These are phyloP conservation scores for Drosophila mauritiana DNA, from an alignment of 1,140 invertebrate genomes.

Conservation along the genomic window DNA sequence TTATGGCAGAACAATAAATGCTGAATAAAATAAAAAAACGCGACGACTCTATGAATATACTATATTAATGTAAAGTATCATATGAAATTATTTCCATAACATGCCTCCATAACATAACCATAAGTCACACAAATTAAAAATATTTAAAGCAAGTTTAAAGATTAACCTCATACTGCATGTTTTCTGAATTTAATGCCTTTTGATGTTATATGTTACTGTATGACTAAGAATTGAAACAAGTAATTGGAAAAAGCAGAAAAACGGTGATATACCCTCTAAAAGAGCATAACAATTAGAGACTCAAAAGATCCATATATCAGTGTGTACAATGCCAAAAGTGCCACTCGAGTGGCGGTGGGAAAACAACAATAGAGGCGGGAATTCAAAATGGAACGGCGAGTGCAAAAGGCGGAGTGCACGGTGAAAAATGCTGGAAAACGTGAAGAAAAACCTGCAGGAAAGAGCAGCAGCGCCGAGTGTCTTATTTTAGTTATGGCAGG, in stretches of 20 bases:
- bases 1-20: slow-evolving; percentile 8
- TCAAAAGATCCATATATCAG: slow-evolving; percentile 9
- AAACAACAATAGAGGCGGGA: slow-evolving; percentile 38
- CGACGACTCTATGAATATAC: not conserved
- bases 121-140: too few relatives aligned
- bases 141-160: too few relatives aligned
- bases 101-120: too few relatives aligned
- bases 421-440: slow-evolving; percentile 7
- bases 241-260: not conserved
- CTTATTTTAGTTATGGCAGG: slow-evolving; percentile 69
- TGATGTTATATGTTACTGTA: not conserved
- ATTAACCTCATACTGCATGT: too few relatives aligned
- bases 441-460: not conserved
- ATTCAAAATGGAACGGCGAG: slow-evolving; percentile 20
- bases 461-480: slow-evolving; percentile 52
- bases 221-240: not conserved
- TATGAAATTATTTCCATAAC: not conserved
- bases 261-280: not conserved
- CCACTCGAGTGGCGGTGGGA: slow-evolving; percentile 26
- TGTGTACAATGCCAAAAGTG: slow-evolving; percentile 34
- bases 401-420: slow-evolving; percentile 1
- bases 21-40: not conserved
- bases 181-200: too few relatives aligned
- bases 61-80: not conserved
- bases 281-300: slow-evolving; percentile 21